Base-by-base conservation (phyloP, 1,140 invertebrate genomes). In the Drosophila baimaii region DNA sequence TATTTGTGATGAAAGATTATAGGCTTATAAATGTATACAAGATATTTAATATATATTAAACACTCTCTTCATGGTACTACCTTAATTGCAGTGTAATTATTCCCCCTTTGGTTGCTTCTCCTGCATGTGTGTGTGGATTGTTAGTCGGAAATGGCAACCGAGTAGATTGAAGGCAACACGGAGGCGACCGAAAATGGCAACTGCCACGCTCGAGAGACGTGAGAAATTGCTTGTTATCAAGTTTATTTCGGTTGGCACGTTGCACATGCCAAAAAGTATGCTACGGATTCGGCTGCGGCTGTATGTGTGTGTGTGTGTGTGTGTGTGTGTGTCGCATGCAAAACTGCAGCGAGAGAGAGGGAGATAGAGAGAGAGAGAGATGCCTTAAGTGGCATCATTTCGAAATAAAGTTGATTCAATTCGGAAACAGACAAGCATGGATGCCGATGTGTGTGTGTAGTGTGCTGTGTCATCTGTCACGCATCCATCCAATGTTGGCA, bases 381-480 rank as follows among this genome's bases (percentile, higher is more conserved):
- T 61, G 52, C 62, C 62, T 69, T 90, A 90, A 90, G 88, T 90
- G 88, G 86, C 86, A 90, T 90, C 76, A 90, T 90, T 90, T 90
- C 75, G 82, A 90, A 90, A 90, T 90, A 90, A 90, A 90, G 88
- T 90, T 90, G 86, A 90, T 90, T 90, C 86, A 90, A 90, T 90
- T 54, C 85, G 90, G 85, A 70, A 54, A 77, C 79, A 72, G 75
- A 52, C 51, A 3, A 35, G 51, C 54, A 62, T 75, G 54, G 17
- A 17, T 58, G 43, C 39, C 17, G 37, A 15, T 72, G 46, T 63
- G 71, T 64, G 46, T 58, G 63, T 59, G 49, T 52, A 41, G 51
- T 78, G 69, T 77, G 66, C 41, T 71, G 37, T 57, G 51, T 21
- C 76, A 84, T 55, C 81, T 84, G 81, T 83, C 81, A 82, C 80